These are phyloP conservation scores for Ptychadena robeensis DNA, from an alignment of 2,797 vertebrate species.

Conservation along the genomic window DNA sequence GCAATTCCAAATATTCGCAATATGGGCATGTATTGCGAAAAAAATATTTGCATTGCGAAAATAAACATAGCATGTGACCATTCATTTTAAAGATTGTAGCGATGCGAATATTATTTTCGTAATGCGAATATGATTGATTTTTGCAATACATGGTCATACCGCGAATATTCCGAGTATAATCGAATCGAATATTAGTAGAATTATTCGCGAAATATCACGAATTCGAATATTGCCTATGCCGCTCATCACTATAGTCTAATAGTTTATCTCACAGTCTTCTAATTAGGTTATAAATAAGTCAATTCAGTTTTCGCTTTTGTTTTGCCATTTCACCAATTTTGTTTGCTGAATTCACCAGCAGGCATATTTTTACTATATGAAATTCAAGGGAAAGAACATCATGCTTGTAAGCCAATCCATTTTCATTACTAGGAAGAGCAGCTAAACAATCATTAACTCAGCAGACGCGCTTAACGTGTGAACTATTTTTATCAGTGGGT, in stretches of 20 bases:
- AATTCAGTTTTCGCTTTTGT: neutral
- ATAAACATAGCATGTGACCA: no score
- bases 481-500: conserved; percentile 59
- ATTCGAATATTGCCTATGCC: no score
- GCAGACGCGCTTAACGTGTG: conserved; percentile 26
- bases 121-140: no score
- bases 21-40: no score
- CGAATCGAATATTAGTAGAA: no score
- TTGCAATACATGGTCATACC: no score
- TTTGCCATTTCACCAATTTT: neutral
- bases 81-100: no score
- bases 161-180: no score
- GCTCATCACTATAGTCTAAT: neutral
- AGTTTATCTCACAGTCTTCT: neutral
- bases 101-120: no score
- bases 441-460: conserved; percentile 34
- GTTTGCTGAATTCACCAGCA: neutral
- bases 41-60: no score
- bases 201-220: no score
- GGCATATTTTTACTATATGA: conserved; percentile 4
- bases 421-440: conserved; percentile 49
- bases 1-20: no score
- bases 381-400: conserved; percentile 21
- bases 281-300: neutral
- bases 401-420: conserved; percentile 25